Percentiles rank a stretch among this genome's conserved stretches.
Conservation (phyloP, 2,888 invertebrate species). For the Cryptops parisi region DNA sequence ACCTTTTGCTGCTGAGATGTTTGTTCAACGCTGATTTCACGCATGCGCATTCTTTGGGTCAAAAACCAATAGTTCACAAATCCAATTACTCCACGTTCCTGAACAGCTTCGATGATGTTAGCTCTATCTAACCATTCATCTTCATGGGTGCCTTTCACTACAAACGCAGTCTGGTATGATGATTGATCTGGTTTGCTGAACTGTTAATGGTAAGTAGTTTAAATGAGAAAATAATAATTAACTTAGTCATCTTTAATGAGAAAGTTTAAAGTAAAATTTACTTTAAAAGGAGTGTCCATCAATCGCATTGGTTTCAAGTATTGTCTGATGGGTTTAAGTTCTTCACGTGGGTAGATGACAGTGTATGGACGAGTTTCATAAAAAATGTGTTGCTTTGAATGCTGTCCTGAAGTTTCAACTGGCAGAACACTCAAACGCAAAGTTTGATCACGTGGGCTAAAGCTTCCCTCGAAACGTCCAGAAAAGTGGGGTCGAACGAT, state of each 20-base stretch:
- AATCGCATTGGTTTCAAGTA: background rate
- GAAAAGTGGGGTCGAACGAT: background rate
- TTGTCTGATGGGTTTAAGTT: background rate
- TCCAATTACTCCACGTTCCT: background rate
- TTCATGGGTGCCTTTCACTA: background rate
- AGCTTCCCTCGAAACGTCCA: background rate
- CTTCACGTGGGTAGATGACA: background rate
- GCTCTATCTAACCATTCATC: background rate
- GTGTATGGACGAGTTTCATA: background rate
- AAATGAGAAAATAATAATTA: background rate
- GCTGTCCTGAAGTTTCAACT: background rate
- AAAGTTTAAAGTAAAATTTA: background rate
- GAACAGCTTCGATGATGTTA: background rate
- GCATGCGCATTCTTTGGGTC: background rate
- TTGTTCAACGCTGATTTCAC: background rate
- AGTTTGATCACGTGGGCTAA: background rate
- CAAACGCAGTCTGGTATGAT: no score
- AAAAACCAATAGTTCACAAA: background rate
- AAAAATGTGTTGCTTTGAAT: background rate
- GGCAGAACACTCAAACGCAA: background rate
- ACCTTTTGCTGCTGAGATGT: no score
- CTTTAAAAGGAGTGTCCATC: background rate
- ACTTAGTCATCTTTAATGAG: background rate
- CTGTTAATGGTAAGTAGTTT: background rate
- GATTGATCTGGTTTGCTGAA: background rate